A percentile compares a stretch with the other conserved stretches of the same genome.
Evolutionary conservation across 2,888 invertebrate species (phyloP).

Genomic region (Machimus rusticus): DNA sequence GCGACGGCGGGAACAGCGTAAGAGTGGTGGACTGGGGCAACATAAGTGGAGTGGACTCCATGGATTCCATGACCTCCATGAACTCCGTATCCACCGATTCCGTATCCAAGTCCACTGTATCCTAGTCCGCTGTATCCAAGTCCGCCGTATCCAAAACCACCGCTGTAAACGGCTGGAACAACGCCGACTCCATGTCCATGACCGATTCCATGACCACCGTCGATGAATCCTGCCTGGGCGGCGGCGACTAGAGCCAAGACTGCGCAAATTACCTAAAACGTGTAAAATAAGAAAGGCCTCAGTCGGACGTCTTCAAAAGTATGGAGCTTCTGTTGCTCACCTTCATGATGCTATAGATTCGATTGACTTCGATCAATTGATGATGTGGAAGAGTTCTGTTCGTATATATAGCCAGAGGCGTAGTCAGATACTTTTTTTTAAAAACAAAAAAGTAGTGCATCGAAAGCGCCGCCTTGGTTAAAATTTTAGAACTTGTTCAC

Average conservation of each 20-base stretch:
- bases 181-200: background rate
- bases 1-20: background rate
- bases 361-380: background rate
- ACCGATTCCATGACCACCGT: background rate
- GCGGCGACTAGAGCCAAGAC: background rate
- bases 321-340: background rate
- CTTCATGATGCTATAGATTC: background rate
- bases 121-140: background rate
- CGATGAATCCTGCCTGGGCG: constrained; percentile 5
- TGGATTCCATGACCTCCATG: background rate
- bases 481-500: background rate
- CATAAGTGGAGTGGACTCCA: background rate
- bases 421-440: background rate
- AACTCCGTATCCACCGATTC: background rate
- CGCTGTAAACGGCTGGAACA: background rate
- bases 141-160: background rate
- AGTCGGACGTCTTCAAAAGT: background rate
- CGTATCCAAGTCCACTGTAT: background rate
- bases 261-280: background rate
- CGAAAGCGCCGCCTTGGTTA: background rate
- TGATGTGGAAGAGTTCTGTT: background rate
- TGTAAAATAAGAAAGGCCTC: background rate
- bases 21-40: background rate
- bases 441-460: background rate
- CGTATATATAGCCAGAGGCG: background rate